phyloP scores from a whole-genome alignment of 2,797 vertebrate genomes.

The Mus minutoides region DNA sequence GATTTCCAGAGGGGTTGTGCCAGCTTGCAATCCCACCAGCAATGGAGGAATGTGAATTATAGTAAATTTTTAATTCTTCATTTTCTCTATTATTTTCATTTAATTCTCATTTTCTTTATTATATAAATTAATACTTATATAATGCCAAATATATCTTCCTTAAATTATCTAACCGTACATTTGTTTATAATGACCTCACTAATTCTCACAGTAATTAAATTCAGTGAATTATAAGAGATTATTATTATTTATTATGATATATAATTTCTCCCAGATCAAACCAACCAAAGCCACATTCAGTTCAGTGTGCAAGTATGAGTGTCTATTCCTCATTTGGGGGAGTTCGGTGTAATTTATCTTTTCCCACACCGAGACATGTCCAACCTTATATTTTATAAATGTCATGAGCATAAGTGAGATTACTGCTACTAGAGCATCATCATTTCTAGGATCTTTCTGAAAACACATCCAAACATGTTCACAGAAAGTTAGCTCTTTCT shows the following conservation, averaged over 20 bases:
- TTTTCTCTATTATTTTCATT: conserved; percentile 15
- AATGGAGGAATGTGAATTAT: not conserved
- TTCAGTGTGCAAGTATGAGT: conserved; percentile 5
- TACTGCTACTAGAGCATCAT: not conserved
- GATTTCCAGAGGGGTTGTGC: too few relatives aligned
- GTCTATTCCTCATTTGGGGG: not conserved
- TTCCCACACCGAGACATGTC: not conserved
- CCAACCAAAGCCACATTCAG: not conserved
- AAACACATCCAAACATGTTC: not conserved
- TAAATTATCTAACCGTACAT: not conserved
- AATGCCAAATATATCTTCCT: not conserved
- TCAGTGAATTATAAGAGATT: not conserved
- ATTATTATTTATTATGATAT: conserved; percentile 5
- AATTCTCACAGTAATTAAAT: conserved; percentile 40
- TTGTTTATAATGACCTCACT: not conserved
- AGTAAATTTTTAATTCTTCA: conserved; percentile 11
- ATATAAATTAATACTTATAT: not conserved
- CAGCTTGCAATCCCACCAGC: too few relatives aligned
- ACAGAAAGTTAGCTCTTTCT: not conserved
- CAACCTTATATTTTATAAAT: conserved; percentile 26
- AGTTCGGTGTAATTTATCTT: not conserved
- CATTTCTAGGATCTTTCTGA: not conserved
- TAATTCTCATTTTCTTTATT: conserved; percentile 20
- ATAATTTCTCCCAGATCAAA: not conserved
- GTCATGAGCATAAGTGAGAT: not conserved